Base-by-base conservation (phyloP, 2,797 vertebrate genomes). In the Sebastes minor region DNA sequence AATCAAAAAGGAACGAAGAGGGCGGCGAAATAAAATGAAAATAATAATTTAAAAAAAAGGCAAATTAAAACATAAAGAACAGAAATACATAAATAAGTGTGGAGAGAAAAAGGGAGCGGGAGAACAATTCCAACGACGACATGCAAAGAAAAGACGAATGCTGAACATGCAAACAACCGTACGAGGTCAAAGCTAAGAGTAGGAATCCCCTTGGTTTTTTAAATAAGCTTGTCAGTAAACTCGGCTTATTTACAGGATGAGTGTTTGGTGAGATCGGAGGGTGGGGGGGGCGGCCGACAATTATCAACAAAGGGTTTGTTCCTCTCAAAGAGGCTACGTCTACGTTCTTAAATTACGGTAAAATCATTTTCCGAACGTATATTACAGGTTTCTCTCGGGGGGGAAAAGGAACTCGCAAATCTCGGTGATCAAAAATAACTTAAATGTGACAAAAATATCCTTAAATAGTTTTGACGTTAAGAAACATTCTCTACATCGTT, bases 311-410 rank as follows among this genome's bases (percentile, higher is more conserved):
- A 96, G 94, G 95, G 91, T 92, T 76, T 52, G 82, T 82, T 92
- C 93, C 91, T 92, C 95, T 93, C 92, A 93, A 89, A 95, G 95
- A 96, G 95, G 95, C 96, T 97, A 97, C 42, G 93, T 96, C 97
- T 98, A 97, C 97, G 96, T 97, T 97, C 96, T 96, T 95, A 96
- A 97, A 96, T 97, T 95, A 97, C 94, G 89, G 91, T 93, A 95
- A 38, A 96, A 97, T 96, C 93, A 96, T 95, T 94, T 84, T 82
- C 22, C 30, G 80, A 95, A 96, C 87, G 78, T 95, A 96, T 95
- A 90, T 95, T 95, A 96, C 95, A 96, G 85, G 86, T 94, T 90
- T 80, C 42, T 86, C 33, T 94, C 82, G 70, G 89, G 90, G 90
- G 90, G 86, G n/a, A 80, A 80, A 80, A 89, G 86, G 4, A 93